Evolutionary conservation across 2,113 vertebrate species (phyloP).

Genomic region (Struthio camelus): DNA sequence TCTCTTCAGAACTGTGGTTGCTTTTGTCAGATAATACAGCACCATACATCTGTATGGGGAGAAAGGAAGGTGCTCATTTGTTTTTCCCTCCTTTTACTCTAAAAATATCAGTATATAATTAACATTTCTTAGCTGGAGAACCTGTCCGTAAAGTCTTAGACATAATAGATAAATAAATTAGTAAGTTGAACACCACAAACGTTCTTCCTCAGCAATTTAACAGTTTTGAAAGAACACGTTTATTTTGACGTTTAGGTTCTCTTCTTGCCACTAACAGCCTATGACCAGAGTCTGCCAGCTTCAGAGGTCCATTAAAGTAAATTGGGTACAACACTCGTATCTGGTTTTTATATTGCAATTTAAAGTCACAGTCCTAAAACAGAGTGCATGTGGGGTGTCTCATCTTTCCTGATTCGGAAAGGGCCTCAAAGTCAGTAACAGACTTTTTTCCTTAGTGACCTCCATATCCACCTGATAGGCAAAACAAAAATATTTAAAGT

Average conservation of each 20-base stretch:
- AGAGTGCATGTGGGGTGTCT: background rate
- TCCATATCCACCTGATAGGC: background rate
- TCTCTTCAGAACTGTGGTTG: background rate
- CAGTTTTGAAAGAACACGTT: background rate
- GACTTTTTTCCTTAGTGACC: background rate
- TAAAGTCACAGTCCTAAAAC: conserved; percentile 23
- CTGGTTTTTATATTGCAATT: conserved; percentile 11
- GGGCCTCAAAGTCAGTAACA: background rate
- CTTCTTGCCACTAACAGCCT: background rate
- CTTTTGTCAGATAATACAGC: background rate
- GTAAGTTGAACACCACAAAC: background rate
- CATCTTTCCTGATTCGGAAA: background rate
- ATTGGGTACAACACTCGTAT: background rate
- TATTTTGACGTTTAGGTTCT: background rate
- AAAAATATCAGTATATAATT: background rate
- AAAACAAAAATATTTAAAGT: conserved; percentile 3
- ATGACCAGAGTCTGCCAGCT: background rate
- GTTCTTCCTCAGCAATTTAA: background rate
- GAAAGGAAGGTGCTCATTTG: background rate
- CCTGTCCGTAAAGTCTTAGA: background rate
- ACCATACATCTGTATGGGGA: background rate
- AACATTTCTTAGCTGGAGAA: background rate
- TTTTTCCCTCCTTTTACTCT: background rate
- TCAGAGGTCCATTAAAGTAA: conserved; percentile 6
- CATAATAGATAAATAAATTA: background rate